Conservation (phyloP, 2,113 vertebrate species). For the Nesoenas mayeri region DNA sequence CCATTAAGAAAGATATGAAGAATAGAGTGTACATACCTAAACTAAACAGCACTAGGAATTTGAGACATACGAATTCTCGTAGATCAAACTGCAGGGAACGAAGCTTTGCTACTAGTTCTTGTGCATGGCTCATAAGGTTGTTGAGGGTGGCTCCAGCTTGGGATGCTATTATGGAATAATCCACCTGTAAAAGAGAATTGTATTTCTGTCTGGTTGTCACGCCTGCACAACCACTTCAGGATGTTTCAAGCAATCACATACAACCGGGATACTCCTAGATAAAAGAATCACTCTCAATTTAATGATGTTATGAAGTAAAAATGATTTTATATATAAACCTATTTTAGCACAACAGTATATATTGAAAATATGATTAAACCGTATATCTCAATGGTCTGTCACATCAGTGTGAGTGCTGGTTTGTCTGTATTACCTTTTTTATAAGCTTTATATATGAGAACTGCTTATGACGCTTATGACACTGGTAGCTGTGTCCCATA, state of each 20-base stretch:
- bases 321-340: neutral
- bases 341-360: neutral
- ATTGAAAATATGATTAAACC: neutral
- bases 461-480: neutral
- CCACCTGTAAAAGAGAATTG: constrained; percentile 84
- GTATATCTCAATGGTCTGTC: neutral
- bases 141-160: constrained; percentile 94
- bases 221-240: neutral
- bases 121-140: constrained; percentile 94
- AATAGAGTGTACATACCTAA: constrained; percentile 83
- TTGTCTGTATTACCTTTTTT: neutral
- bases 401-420: neutral
- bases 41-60: constrained; percentile 98
- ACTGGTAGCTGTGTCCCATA: neutral
- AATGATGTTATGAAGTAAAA: neutral
- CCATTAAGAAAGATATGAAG: neutral
- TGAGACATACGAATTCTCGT: constrained; percentile 97
- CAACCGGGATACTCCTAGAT: neutral
- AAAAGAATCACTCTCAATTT: neutral
- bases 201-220: neutral
- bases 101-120: constrained; percentile 93
- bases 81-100: constrained; percentile 95
- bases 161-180: constrained; percentile 89
- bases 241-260: neutral
- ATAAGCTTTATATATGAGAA: neutral